Base-by-base conservation (phyloP, 2,113 vertebrate species). In the Trematomus loennbergii region DNA sequence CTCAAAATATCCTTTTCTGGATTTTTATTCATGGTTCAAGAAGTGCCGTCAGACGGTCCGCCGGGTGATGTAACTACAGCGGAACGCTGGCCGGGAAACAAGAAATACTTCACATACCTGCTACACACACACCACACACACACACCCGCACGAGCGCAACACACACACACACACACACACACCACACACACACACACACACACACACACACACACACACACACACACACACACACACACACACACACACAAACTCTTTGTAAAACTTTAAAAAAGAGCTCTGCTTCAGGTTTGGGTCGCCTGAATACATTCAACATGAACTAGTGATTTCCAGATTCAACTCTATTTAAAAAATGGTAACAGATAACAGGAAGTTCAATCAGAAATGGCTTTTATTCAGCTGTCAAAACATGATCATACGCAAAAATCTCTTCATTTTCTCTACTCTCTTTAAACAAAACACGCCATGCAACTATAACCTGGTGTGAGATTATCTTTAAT, bases 1-100 rank as follows among this genome's bases (percentile, higher is more conserved):
- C 83, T 87, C 86, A 90, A 90, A 90, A 91, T 87, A 91, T 69
- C 83, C 68, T 64, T 58, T 79, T 79, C 40, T 71, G 81, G 25
- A 12, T 71, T 86, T 89, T 88, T 61, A 67, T 82, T 84, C 61
- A 66, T 17, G 78, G 18, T 75, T 79, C 72, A 86, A 79, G 86
- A 88, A 84, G 69, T 48, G 46, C 65, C 68, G 86, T 83, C 81
- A 80, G 77, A 50, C 55, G 20, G 52, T 81, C 60, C 77, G 71
- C 72, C 43, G 49, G 58, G 65, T 92, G 87, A 89, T 15, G 74
- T 25, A 72, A 70, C 17, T 10, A 12, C 45, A 7, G 13, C 33
- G 71, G 81, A 89, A 89, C 57, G 78, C 46, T 12, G 62, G 46
- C 53, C 17, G 29, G 29, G 29, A 29, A 29, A 29, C 3, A 29